These are phyloP conservation scores for Myrmophylax atrothorax DNA, from an alignment of 2,113 vertebrate species.

Conservation along the genomic window DNA sequence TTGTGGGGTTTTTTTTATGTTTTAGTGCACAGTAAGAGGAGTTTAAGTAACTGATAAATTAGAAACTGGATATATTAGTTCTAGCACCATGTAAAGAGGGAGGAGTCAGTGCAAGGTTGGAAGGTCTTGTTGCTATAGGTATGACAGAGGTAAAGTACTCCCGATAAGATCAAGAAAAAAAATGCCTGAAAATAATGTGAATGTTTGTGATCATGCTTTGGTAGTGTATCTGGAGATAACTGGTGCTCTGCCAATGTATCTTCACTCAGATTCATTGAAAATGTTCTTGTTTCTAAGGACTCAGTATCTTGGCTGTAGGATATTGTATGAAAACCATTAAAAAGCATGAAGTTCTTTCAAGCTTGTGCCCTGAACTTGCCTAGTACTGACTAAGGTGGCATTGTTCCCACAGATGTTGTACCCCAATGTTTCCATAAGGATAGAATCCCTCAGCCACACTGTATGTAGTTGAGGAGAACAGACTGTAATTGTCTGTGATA, in stretches of 20 bases:
- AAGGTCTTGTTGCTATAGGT: background rate
- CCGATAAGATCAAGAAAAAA: background rate
- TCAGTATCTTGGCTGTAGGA: background rate
- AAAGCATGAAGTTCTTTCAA: background rate
- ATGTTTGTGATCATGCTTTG: background rate
- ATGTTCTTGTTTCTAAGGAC: background rate
- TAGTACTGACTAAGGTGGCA: rapidly evolving
- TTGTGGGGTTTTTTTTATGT: background rate
- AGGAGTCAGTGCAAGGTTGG: background rate
- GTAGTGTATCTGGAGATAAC: background rate
- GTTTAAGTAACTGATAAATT: background rate
- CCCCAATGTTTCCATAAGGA: background rate
- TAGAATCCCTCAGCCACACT: background rate
- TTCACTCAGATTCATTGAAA: background rate
- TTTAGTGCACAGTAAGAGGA: background rate
- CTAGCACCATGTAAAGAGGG: background rate
- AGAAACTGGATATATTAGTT: background rate
- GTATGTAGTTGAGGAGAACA: background rate
- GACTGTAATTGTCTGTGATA: background rate
- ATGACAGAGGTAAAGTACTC: background rate
- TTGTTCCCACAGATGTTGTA: rapidly evolving
- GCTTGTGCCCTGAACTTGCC: background rate
- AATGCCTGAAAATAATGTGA: background rate
- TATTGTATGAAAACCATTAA: background rate
- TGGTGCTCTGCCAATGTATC: background rate